Conservation (phyloP, 2,888 invertebrate species). For the Drosophila algonquin region DNA sequence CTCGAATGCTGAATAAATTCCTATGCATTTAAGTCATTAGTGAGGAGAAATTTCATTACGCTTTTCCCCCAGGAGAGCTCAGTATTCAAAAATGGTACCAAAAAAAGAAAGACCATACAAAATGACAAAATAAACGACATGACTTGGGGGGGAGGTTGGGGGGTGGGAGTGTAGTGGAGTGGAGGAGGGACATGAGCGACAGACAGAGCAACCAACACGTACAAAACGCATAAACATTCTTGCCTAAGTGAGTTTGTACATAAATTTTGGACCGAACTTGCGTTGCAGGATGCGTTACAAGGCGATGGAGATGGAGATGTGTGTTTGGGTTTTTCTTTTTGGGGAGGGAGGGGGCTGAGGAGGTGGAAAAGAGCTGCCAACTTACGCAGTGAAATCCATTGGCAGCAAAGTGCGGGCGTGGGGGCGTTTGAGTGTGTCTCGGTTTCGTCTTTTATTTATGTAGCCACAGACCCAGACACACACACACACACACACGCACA, state of each 20-base stretch:
- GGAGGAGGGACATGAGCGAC: constrained; percentile 57
- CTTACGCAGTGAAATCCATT: constrained; percentile 45
- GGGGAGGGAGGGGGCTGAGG: neutral
- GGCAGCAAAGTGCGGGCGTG: constrained; percentile 35
- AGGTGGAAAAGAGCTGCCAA: constrained; percentile 7
- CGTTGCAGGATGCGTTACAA: constrained; percentile 60
- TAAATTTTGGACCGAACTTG: constrained; percentile 78
- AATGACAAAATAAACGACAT: constrained; percentile 71
- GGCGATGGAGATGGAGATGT: constrained; percentile 23
- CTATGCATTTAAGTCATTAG: constrained; percentile 74
- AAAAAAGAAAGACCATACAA: constrained; percentile 36
- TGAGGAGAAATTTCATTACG: constrained; percentile 73
- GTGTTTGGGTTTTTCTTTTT: constrained; percentile 8
- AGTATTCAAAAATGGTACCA: constrained; percentile 57
- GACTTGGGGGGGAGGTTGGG: constrained; percentile 13
- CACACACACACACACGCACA: neutral
- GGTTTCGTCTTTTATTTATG: constrained; percentile 48
- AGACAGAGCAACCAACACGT: constrained; percentile 71
- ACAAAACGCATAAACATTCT: constrained; percentile 82
- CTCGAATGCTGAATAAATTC: constrained; percentile 59
- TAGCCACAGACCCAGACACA: constrained; percentile 7
- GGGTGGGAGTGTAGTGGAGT: neutral
- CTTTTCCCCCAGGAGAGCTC: constrained; percentile 35
- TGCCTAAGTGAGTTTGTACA: constrained; percentile 82
- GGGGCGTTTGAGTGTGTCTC: constrained; percentile 32